phyloP scores from a whole-genome alignment of 2,888 invertebrate species.

The Xylota segnis region DNA sequence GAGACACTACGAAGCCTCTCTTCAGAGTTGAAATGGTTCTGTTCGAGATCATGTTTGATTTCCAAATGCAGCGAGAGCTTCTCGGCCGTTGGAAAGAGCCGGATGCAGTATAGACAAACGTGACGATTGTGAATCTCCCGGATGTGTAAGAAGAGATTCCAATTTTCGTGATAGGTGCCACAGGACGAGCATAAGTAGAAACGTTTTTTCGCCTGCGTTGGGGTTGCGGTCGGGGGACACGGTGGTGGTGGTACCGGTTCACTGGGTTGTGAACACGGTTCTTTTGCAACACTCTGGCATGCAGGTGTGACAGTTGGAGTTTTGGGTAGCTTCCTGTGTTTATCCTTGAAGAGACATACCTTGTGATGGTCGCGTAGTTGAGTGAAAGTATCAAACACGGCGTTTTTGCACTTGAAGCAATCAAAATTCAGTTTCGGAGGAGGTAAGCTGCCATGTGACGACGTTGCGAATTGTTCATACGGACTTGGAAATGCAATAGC shows the following conservation, averaged over 20 bases:
- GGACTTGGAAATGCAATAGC: slow-evolving; percentile 5
- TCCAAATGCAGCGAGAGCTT: slow-evolving; percentile 91
- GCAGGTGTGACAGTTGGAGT: slow-evolving; percentile 1
- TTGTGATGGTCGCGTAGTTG: slow-evolving; percentile 89
- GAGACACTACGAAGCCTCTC: slow-evolving; percentile 87
- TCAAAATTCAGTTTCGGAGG: slow-evolving; percentile 83
- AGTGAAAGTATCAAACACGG: slow-evolving; percentile 88
- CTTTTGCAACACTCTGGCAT: not conserved
- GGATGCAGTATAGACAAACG: slow-evolving; percentile 93
- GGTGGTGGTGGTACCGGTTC: not conserved
- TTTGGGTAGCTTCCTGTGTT: slow-evolving; percentile 17
- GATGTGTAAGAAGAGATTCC: slow-evolving; percentile 94
- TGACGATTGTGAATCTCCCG: slow-evolving; percentile 92
- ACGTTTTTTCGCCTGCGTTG: slow-evolving; percentile 83
- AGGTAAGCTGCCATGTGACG: slow-evolving; percentile 29
- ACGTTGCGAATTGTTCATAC: slow-evolving; percentile 27
- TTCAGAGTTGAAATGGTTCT: slow-evolving; percentile 88
- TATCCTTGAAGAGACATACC: slow-evolving; percentile 82
- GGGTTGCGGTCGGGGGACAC: not conserved
- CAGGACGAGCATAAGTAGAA: slow-evolving; percentile 93
- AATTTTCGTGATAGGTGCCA: slow-evolving; percentile 93
- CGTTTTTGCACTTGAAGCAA: slow-evolving; percentile 90
- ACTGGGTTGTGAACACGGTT: not conserved
- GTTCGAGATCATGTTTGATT: slow-evolving; percentile 91
- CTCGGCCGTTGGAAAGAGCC: slow-evolving; percentile 92